A percentile compares a stretch with the other conserved stretches of the same genome.
Evolutionary conservation across 2,888 invertebrate genomes (phyloP).

Genomic region (Limnephilus marmoratus): DNA sequence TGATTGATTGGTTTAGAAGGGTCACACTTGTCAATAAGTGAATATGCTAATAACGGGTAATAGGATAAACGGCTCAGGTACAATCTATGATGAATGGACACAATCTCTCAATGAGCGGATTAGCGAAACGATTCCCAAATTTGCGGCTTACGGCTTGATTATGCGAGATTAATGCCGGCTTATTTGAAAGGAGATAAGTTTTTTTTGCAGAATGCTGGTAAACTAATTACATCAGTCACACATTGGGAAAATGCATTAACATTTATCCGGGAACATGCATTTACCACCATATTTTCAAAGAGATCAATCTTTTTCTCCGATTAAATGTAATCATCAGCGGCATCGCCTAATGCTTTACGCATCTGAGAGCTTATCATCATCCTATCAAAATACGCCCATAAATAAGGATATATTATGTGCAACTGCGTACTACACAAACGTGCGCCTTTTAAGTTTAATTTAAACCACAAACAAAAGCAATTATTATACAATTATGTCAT

Average conservation of each 20-base stretch:
- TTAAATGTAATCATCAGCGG: background rate
- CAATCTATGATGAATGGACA: background rate
- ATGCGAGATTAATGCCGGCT: conserved; percentile 5
- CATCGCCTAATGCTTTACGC: background rate
- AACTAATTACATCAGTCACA: background rate
- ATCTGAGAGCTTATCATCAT: background rate
- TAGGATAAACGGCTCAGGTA: background rate
- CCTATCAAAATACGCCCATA: too few species aligned
- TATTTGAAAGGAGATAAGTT: conserved; percentile 23
- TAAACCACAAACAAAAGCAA: too few species aligned
- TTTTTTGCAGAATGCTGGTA: background rate
- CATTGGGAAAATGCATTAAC: background rate
- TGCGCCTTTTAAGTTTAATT: too few species aligned
- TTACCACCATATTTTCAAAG: background rate
- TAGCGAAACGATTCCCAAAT: background rate
- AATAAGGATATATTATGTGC: too few species aligned
- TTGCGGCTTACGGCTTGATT: conserved; percentile 6
- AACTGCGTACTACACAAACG: too few species aligned
- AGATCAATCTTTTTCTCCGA: background rate
- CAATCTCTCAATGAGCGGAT: background rate
- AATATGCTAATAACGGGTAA: background rate
- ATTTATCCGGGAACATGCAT: background rate
- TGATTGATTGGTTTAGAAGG: conserved; percentile 29
- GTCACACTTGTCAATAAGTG: background rate
- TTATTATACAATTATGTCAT: too few species aligned